Evolutionary conservation across 2,113 vertebrate genomes (phyloP).

Genomic region (Xyrauchen texanus): DNA sequence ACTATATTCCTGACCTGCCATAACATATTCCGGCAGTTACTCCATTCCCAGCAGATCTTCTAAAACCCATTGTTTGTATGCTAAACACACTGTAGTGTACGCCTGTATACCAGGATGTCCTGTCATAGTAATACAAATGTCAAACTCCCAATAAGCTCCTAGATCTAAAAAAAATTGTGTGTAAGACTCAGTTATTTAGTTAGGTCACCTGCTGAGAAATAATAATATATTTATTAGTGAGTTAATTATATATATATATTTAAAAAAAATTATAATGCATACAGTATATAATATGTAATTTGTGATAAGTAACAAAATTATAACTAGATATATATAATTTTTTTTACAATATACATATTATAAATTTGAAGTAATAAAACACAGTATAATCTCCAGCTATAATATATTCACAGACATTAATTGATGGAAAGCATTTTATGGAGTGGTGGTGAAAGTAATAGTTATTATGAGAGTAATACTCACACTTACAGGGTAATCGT

Average conservation of each 20-base stretch:
- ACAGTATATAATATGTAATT: no score
- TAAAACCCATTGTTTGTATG: background rate
- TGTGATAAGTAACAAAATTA: no score
- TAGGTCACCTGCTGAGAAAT: no score
- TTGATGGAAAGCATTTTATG: background rate
- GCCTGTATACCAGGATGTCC: background rate
- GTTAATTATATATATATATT: no score
- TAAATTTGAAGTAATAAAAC: background rate
- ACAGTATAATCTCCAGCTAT: background rate
- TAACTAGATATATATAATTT: no score
- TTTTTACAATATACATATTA: no score
- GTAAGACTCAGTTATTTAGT: no score
- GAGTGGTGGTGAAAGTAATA: background rate
- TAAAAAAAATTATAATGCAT: no score
- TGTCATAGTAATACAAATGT: background rate
- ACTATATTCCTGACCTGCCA: slow-evolving; percentile 31
- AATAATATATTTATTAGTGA: no score
- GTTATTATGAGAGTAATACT: no score
- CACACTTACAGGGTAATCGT: no score
- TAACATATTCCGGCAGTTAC: slow-evolving; percentile 25
- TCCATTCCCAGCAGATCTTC: slow-evolving; percentile 1
- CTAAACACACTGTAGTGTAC: background rate
- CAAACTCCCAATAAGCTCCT: background rate
- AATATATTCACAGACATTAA: background rate
- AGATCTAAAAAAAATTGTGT: no score